Evolutionary conservation across 2,797 vertebrate genomes (phyloP), one percentile per base, ranked within the genome.

Genomic region (Borostomias antarcticus): DNA sequence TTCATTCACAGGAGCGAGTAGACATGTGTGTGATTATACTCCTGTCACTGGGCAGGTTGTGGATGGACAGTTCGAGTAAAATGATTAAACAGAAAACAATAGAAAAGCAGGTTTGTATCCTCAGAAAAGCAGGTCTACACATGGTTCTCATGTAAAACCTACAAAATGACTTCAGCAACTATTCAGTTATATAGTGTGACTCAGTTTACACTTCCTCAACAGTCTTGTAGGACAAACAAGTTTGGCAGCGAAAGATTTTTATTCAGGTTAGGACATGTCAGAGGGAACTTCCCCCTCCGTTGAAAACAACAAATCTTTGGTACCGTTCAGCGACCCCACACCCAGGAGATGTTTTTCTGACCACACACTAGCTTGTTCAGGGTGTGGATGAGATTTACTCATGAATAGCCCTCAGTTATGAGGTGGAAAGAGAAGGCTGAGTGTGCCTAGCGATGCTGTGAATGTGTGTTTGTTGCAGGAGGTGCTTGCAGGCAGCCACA

Each of bases 391-490:
- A 45, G 2, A 17, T n/a, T 45, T 4, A 45, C 15, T 17, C n/a
- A 45, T 45, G 40, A 45, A 45, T 45, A 40, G 17, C 5, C 3
- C 13, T 45, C n/a, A 4, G 15, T 15, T 45, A 15, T 17, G 2
- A 53, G 26, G 28, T 11, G 51, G 25, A 23, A 5, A 29, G 26
- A 53, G 15, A 53, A 2, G 25, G 15, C 40, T 45, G 13, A 45
- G 15, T 45, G 15, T 45, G 40, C 2, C 10, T 40, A 11, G 37
- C 11, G 15, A 11, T 40, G 37, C 10, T 40, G 51, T 66, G 23
- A 43, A 32, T 71, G 71, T 70, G 58, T 69, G 57, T 76, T 30
- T 72, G 48, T 29, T 19, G n/a, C 28, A 23, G 26, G 47, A 52
- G 30, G 47, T 35, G 51, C 47, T 37, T 21, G 23, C 53, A 57